A percentile compares a stretch with the other conserved stretches of the same genome.
Conservation (phyloP, 2,113 vertebrate genomes). For the Muscicapa adusta region DNA sequence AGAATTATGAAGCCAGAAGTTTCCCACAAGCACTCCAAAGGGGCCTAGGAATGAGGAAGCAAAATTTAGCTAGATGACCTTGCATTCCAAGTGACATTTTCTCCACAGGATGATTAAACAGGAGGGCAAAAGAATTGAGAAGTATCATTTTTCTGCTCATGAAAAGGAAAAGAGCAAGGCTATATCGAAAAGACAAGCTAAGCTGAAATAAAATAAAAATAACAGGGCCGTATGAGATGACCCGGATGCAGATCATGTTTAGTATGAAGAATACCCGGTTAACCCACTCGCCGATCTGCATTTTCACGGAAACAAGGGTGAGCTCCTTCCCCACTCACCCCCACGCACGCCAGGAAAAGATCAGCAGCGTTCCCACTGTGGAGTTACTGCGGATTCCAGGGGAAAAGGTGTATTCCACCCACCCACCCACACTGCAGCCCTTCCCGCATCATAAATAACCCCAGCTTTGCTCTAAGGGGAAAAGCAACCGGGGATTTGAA, state of each 20-base stretch:
- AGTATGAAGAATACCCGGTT: accelerated
- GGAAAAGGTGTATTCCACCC: not conserved
- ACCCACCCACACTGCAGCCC: not conserved
- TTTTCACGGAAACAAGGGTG: not conserved
- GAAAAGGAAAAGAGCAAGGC: not conserved
- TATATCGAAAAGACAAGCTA: not conserved
- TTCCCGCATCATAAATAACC: not conserved
- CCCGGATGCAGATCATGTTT: not conserved
- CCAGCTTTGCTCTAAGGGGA: not conserved
- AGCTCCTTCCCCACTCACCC: not conserved
- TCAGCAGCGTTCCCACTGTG: accelerated
- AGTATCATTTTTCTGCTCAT: not conserved
- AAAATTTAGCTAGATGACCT: conserved; percentile 47
- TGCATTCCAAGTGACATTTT: conserved; percentile 23
- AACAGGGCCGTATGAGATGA: not conserved
- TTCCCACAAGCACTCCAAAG: not conserved
- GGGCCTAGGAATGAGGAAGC: conserved; percentile 1
- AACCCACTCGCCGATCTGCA: not conserved
- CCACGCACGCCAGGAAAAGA: not conserved
- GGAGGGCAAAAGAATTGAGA: not conserved
- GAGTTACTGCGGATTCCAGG: not conserved
- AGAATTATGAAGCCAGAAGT: not conserved
- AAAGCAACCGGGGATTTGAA: not conserved
- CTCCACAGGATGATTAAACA: not conserved
- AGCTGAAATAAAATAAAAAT: not conserved